phyloP scores from a whole-genome alignment of 2,797 vertebrate genomes.

The Okamejei kenojei region DNA sequence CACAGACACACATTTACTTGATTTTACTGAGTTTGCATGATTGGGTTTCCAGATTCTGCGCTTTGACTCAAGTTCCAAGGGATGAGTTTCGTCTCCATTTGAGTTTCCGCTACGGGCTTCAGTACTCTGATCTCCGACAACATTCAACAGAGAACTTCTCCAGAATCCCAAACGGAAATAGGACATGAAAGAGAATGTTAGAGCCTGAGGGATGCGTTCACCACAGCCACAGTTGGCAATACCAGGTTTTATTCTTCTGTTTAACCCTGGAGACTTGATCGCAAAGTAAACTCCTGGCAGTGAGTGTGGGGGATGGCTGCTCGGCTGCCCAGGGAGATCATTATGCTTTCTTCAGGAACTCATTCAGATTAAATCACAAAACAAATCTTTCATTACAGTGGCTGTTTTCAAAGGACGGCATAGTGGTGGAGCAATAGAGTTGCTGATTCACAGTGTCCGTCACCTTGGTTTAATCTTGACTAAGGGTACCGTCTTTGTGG shows the following conservation, averaged over 20 bases:
- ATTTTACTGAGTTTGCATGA: not conserved
- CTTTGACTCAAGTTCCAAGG: too few relatives aligned
- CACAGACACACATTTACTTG: too few relatives aligned
- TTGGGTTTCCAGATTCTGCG: not conserved
- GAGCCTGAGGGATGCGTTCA: not conserved
- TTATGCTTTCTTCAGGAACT: not conserved
- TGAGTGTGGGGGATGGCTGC: not conserved
- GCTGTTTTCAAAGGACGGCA: not conserved
- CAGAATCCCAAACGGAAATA: not conserved
- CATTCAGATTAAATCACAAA: not conserved
- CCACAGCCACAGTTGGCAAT: not conserved
- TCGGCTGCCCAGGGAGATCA: not conserved
- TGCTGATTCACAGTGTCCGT: too few relatives aligned
- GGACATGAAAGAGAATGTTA: not conserved
- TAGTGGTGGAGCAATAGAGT: too few relatives aligned
- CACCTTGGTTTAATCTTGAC: too few relatives aligned
- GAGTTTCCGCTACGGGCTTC: not conserved
- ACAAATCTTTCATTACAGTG: not conserved
- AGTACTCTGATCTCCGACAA: conserved; percentile 6
- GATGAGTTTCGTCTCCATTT: not conserved
- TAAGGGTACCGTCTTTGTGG: too few relatives aligned
- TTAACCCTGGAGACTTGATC: not conserved
- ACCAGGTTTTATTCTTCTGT: not conserved
- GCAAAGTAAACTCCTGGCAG: not conserved
- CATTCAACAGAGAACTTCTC: not conserved